Percentiles rank a stretch among this genome's conserved stretches.
Evolutionary conservation across 2,113 vertebrate species (phyloP).

Genomic region (Psilopsiagon aymara): DNA sequence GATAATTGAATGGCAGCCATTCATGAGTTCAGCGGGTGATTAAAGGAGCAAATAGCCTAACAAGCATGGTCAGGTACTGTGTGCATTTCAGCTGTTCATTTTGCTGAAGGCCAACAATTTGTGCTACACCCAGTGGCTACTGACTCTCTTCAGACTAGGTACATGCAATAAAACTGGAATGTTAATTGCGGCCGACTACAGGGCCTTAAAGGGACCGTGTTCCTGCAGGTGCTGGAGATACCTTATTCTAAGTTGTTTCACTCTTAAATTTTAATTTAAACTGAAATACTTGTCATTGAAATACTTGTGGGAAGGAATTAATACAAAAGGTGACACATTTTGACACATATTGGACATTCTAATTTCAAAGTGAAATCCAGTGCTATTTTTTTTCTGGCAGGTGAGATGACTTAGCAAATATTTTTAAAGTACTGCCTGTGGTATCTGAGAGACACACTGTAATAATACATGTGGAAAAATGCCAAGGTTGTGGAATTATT

Average conservation of each 20-base stretch:
- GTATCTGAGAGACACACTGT: background rate
- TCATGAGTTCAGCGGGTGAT: background rate
- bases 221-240: background rate
- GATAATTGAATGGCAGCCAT: constrained; percentile 57
- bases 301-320: constrained; percentile 20
- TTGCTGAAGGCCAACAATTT: constrained; percentile 80
- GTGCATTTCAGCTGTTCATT: constrained; percentile 71
- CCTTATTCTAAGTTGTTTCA: background rate
- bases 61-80: constrained; percentile 73
- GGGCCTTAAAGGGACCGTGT: constrained; percentile 68
- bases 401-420: background rate
- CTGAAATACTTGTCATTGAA: background rate
- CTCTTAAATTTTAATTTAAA: constrained; percentile 32
- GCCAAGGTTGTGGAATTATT: background rate
- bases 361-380: background rate
- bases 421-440: background rate
- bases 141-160: constrained; percentile 57
- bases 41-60: constrained; percentile 70
- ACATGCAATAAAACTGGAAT: constrained; percentile 76
- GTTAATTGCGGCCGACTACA: constrained; percentile 68
- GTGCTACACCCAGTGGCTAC: constrained; percentile 70
- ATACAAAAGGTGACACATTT: constrained; percentile 5
- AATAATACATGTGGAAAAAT: background rate
- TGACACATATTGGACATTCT: background rate
- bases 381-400: background rate